Evolutionary conservation across 2,797 vertebrate species (phyloP), one percentile per base, ranked within the genome.

Genomic region (Xenopus petersii): DNA sequence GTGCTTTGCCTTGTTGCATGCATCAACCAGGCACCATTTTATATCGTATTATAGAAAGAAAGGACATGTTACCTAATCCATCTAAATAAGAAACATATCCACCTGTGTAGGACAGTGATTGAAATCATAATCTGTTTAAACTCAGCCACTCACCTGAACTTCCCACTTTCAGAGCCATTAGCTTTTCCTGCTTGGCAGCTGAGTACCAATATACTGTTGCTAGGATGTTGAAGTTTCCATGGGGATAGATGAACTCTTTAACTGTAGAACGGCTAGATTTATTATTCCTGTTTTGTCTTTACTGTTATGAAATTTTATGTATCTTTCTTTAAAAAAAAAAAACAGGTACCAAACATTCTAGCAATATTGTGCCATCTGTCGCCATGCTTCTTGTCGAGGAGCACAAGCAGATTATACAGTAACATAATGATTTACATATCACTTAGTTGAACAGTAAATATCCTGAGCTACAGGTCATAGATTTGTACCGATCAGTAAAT

Each of bases 211-310:
- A 85, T 84, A 81, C 84, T 81, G 86, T 88, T 91, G 88, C 88
- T 88, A 89, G 85, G 86, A 86, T 86, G 81, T 83, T 80, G 76
- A 77, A 0, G 83, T 91, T 88, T 82, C 90, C 88, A 92, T 92
- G 86, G 89, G 81, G 90, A 92, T 87, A 83, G 80, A 70, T 81
- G 83, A 87, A 92, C 84, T 84, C 84, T 78, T 82, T 80, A 79
- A 80, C 79, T 82, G 75, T 54, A 70, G 67, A 82, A 71, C 77
- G 82, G 67, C 75, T 64, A 54, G 74, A 62, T 48, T n/a, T 82
- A 76, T 49, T 62, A 42, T 42, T 42, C 15, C 49, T 51, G 11
- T 51, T 51, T 51, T 51, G 49, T 51, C 49, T 51, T 51, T 15
- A 51, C 49, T 51, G 3, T 51, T 4, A 51, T 15, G 11, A 51